Conservation (phyloP, 92 coral and sea anemone genomes). For the Ricordea florida region DNA sequence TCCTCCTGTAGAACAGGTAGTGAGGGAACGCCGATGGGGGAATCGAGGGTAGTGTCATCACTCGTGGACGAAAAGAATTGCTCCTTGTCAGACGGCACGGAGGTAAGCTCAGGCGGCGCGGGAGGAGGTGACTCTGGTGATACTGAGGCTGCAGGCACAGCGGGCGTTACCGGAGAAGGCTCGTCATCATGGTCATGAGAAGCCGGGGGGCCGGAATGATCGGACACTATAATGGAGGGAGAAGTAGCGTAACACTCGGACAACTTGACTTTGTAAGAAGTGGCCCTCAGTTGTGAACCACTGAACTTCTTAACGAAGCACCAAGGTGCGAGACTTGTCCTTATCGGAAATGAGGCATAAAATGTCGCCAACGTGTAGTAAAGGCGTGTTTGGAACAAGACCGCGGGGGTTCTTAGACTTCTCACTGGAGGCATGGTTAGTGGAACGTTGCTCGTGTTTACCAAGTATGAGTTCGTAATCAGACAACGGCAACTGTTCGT, state of each 20-base stretch:
- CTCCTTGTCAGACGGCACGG: background rate
- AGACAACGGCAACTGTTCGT: background rate
- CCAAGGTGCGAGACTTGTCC: conserved; percentile 15
- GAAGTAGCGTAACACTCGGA: conserved; percentile 3
- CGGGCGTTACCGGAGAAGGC: background rate
- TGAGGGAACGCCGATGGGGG: background rate
- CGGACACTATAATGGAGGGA: background rate
- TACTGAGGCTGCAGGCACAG: background rate
- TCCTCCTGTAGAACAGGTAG: background rate
- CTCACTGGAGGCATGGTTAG: conserved; percentile 24
- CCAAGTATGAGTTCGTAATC: background rate
- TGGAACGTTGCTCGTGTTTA: background rate
- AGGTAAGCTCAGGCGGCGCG: conserved; percentile 2
- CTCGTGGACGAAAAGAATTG: background rate
- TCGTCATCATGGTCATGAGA: background rate
- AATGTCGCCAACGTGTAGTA: background rate
- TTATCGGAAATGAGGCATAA: conserved; percentile 25
- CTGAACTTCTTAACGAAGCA: background rate
- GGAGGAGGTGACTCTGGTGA: background rate
- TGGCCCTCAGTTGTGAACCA: background rate
- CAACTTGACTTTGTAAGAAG: background rate
- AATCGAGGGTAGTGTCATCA: background rate
- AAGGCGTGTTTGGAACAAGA: background rate
- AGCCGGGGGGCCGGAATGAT: background rate
- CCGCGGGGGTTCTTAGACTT: too few species aligned